These are phyloP conservation scores for Drosophila emarginata DNA, from an alignment of 2,888 invertebrate genomes.

Conservation along the genomic window DNA sequence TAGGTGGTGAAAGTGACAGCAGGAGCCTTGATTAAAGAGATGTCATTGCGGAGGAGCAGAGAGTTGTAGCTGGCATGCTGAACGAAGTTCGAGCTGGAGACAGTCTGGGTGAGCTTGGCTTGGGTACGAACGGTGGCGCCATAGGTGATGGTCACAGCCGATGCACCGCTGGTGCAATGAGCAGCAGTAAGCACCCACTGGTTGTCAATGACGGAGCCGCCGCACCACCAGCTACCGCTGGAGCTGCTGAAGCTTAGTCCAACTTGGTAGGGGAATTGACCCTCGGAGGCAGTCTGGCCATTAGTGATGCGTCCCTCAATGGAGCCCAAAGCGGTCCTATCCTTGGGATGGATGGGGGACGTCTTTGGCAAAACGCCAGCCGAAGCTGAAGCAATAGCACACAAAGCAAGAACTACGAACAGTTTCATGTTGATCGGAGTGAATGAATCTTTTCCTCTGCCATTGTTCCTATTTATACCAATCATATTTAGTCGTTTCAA, in stretches of 20 bases:
- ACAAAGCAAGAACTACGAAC: constrained; percentile 57
- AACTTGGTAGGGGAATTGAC: constrained; percentile 72
- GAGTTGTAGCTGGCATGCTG: constrained; percentile 80
- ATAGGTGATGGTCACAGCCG: constrained; percentile 52
- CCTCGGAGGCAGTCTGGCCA: constrained; percentile 55
- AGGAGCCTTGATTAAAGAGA: constrained; percentile 67
- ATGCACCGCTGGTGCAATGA: constrained; percentile 72
- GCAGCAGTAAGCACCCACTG: constrained; percentile 70
- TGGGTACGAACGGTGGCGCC: constrained; percentile 65
- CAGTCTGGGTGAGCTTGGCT: constrained; percentile 54
- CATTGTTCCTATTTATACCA: neutral
- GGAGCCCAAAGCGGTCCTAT: constrained; percentile 30
- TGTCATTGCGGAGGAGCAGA: constrained; percentile 62
- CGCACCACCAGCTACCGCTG: constrained; percentile 66
- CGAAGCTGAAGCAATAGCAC: constrained; percentile 59
- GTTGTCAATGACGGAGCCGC: constrained; percentile 68
- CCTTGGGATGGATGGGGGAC: constrained; percentile 52
- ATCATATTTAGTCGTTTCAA: neutral
- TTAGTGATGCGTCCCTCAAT: constrained; percentile 69
- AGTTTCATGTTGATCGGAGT: constrained; percentile 58
- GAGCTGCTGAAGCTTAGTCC: constrained; percentile 58
- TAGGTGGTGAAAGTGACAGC: constrained; percentile 31
- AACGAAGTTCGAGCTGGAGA: constrained; percentile 58
- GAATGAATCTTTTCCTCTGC: constrained; percentile 31
- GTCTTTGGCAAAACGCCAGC: constrained; percentile 53